A percentile compares a stretch with the other conserved stretches of the same genome.
Conservation (phyloP, 1,140 invertebrate genomes). For the Ditylenchus dipsaci region DNA sequence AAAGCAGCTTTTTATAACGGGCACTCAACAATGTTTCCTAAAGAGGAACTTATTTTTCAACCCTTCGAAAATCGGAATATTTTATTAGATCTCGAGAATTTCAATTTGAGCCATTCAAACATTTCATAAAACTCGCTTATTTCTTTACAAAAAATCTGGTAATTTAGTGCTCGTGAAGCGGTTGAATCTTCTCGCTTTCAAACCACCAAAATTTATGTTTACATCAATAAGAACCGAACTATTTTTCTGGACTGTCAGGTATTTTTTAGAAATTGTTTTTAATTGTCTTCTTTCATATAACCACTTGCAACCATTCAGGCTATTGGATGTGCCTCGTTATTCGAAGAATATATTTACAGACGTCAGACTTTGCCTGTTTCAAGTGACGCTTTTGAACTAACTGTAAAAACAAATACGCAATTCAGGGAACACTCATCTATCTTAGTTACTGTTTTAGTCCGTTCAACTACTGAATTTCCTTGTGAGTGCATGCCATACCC, state of each 20-base stretch:
- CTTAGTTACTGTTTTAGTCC: slow-evolving; percentile 27
- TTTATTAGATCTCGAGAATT: no score
- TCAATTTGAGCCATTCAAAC: no score
- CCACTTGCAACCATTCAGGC: not conserved
- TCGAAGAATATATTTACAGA: not conserved
- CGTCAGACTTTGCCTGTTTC: not conserved
- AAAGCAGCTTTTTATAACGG: no score
- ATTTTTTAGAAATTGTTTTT: slow-evolving; percentile 11
- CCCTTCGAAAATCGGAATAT: no score
- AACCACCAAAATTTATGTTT: slow-evolving; percentile 44
- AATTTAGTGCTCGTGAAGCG: slow-evolving; percentile 32
- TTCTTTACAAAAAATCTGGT: no score
- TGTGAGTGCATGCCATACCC: slow-evolving; percentile 49
- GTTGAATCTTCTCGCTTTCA: slow-evolving; percentile 48
- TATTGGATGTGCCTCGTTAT: not conserved
- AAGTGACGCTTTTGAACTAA: not conserved
- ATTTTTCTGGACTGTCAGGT: slow-evolving; percentile 55
- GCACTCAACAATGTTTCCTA: no score
- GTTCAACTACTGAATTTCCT: slow-evolving; percentile 42
- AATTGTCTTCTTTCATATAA: not conserved
- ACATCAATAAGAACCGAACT: slow-evolving; percentile 35
- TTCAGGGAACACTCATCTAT: not conserved
- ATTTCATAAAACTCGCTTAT: no score
- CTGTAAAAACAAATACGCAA: not conserved
- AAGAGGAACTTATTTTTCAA: no score